Conservation (phyloP, 2,113 vertebrate species). For the Sylvietta virens region DNA sequence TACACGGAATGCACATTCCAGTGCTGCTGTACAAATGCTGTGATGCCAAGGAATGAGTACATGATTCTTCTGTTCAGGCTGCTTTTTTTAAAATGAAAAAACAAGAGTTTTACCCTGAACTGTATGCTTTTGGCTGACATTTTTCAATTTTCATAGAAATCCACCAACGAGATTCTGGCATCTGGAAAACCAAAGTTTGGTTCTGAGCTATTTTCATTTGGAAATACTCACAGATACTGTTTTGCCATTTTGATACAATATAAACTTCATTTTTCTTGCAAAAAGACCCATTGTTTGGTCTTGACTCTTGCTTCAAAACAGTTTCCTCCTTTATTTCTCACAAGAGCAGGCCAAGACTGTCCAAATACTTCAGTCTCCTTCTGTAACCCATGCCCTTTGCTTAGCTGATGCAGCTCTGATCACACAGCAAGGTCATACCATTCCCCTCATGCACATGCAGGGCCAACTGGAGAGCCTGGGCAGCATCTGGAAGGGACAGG, state of each 20-base stretch:
- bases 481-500: background rate
- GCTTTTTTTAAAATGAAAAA: background rate
- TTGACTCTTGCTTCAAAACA: background rate
- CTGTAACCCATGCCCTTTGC: background rate
- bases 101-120: background rate
- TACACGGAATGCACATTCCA: conserved; percentile 22
- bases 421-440: background rate
- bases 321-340: background rate
- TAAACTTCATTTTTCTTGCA: background rate
- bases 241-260: background rate
- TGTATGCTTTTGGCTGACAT: background rate
- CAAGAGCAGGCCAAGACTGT: background rate
- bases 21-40: background rate
- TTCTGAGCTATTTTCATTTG: background rate
- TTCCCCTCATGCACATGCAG: background rate
- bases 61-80: background rate
- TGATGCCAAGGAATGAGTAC: background rate
- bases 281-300: background rate
- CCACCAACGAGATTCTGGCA: background rate
- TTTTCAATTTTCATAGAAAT: background rate
- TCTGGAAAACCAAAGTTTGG: background rate
- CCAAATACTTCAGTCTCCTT: background rate
- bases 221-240: background rate
- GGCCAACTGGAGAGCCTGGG: background rate
- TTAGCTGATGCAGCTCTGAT: background rate